Evolutionary conservation across 2,888 invertebrate species (phyloP).

Genomic region (Caenorhabditis sinica): DNA sequence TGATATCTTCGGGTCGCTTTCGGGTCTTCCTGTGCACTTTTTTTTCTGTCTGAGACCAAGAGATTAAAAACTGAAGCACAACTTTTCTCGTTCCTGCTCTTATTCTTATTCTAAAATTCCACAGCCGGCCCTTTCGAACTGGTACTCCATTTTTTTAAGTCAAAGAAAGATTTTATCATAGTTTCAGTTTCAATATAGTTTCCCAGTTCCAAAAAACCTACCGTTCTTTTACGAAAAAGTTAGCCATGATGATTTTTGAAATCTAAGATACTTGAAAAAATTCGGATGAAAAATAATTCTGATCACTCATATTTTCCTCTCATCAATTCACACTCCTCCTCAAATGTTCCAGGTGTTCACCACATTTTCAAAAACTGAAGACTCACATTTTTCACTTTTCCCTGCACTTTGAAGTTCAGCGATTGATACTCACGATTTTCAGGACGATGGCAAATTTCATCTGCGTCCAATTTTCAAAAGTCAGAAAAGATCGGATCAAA

Average conservation of each 20-base stretch:
- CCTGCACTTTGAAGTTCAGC: neutral
- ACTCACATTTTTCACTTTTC: slow-evolving; percentile 11
- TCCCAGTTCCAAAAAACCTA: neutral
- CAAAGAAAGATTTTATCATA: too few species aligned
- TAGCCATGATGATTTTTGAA: slow-evolving; percentile 7
- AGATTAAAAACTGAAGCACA: slow-evolving; percentile 41
- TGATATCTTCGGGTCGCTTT: slow-evolving; percentile 24
- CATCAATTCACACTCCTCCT: slow-evolving; percentile 8
- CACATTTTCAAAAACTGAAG: slow-evolving; percentile 21
- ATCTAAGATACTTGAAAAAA: neutral
- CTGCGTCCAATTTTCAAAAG: neutral
- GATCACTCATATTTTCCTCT: neutral
- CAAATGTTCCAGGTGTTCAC: slow-evolving; percentile 33
- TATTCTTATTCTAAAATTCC: neutral
- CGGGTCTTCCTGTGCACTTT: slow-evolving; percentile 24
- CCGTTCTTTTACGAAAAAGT: slow-evolving; percentile 38
- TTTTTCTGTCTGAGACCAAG: slow-evolving; percentile 6
- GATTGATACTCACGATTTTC: too few species aligned
- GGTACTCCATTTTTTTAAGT: neutral
- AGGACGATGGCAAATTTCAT: too few species aligned
- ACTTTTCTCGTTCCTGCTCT: neutral
- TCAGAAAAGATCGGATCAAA: neutral
- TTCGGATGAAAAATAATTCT: slow-evolving; percentile 1
- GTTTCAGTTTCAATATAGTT: too few species aligned
- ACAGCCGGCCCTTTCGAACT: neutral